Evolutionary conservation across 2,113 vertebrate species (phyloP).

Genomic region (Neomonachus schauinslandi): DNA sequence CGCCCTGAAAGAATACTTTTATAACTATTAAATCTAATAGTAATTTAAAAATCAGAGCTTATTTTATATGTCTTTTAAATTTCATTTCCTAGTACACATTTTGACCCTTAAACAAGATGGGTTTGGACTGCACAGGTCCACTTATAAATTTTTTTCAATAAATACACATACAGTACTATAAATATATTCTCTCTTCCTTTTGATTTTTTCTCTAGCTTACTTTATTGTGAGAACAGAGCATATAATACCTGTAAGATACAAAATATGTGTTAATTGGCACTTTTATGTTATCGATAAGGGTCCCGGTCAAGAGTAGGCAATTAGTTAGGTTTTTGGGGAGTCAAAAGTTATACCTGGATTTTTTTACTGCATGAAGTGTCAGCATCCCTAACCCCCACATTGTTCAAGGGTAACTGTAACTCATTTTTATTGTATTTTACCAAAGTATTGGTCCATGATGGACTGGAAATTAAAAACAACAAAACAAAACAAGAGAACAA

Average conservation of each 20-base stretch:
- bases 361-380: not conserved
- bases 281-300: not conserved
- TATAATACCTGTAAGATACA: not conserved
- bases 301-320: not conserved
- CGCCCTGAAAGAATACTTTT: constrained; percentile 18
- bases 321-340: not conserved
- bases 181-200: not conserved
- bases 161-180: not conserved
- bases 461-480: not conserved
- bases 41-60: not conserved
- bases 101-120: not conserved
- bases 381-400: not conserved
- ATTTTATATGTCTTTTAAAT: constrained; percentile 12
- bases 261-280: not conserved
- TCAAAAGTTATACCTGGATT: not conserved
- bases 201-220: not conserved
- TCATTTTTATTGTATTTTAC: constrained; percentile 21
- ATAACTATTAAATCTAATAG: not conserved
- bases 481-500: not conserved
- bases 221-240: not conserved
- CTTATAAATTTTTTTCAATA: not conserved
- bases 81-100: constrained; percentile 33
- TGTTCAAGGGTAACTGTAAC: not conserved
- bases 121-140: not conserved
- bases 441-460: not conserved